phyloP scores from a whole-genome alignment of 2,888 invertebrate genomes.

The Pherbina coryleti region DNA sequence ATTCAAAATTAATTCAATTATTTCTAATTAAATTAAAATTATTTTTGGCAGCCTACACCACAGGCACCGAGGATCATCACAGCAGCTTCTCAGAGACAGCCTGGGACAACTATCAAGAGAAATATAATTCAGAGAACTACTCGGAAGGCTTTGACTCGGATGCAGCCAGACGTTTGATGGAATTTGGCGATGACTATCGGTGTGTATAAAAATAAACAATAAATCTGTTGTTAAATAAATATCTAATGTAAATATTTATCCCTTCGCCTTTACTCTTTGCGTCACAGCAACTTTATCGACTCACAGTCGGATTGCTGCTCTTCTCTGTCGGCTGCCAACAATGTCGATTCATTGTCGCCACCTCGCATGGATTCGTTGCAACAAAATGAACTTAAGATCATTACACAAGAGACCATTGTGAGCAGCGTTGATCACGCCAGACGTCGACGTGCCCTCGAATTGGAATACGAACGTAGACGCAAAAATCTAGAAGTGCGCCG shows the following conservation, averaged over 20 bases:
- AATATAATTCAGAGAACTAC: slow-evolving; percentile 91
- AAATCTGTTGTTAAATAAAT: background rate
- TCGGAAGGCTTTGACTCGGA: slow-evolving; percentile 89
- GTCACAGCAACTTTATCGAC: slow-evolving; percentile 79
- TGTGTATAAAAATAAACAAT: slow-evolving; percentile 47
- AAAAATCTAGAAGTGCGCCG: slow-evolving; percentile 66
- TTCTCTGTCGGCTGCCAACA: slow-evolving; percentile 78
- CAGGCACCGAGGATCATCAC: slow-evolving; percentile 78
- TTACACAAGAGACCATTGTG: slow-evolving; percentile 65
- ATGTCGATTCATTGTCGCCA: slow-evolving; percentile 70
- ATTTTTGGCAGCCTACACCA: slow-evolving; percentile 71
- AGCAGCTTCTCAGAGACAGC: slow-evolving; percentile 91
- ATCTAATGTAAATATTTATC: slow-evolving; percentile 1
- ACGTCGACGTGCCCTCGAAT: slow-evolving; percentile 67
- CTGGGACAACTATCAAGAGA: slow-evolving; percentile 97
- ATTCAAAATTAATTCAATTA: background rate
- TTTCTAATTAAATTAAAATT: background rate
- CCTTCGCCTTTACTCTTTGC: background rate
- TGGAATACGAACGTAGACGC: slow-evolving; percentile 68
- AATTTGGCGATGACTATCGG: slow-evolving; percentile 92
- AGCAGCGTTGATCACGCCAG: slow-evolving; percentile 68
- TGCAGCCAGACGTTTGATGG: slow-evolving; percentile 83
- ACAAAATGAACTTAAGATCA: slow-evolving; percentile 63
- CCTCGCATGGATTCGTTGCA: slow-evolving; percentile 70
- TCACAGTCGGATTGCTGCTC: slow-evolving; percentile 92